Conservation (phyloP, 2,113 vertebrate genomes). For the Ranitomeya variabilis region DNA sequence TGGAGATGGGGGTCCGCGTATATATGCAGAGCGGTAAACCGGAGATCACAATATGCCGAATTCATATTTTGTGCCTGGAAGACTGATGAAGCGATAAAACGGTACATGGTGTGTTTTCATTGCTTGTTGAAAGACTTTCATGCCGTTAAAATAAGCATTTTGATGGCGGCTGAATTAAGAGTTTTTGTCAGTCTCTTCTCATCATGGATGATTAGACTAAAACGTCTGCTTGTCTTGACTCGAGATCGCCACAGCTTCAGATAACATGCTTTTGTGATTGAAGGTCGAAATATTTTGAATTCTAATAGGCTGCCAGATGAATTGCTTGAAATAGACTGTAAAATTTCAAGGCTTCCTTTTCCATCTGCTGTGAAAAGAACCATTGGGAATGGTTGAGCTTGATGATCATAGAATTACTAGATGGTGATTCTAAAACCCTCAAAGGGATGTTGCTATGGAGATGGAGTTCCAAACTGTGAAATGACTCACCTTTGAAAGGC, state of each 20-base stretch:
- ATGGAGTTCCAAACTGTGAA: constrained; percentile 99
- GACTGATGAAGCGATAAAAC: constrained; percentile 80
- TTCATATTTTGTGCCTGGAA: constrained; percentile 77
- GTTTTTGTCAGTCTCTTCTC: constrained; percentile 99
- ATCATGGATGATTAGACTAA: constrained; percentile 99
- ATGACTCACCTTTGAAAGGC: constrained; percentile 99
- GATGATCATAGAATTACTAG: constrained; percentile 99
- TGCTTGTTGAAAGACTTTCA: constrained; percentile 93
- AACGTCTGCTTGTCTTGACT: constrained; percentile 99
- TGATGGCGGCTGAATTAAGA: constrained; percentile 96
- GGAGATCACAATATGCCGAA: constrained; percentile 77
- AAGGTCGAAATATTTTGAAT: constrained; percentile 99
- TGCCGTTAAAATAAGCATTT: constrained; percentile 99
- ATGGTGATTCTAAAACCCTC: constrained; percentile 99
- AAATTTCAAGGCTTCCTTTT: constrained; percentile 92
- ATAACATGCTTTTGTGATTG: constrained; percentile 99
- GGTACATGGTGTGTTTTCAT: constrained; percentile 88
- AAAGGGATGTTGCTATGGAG: constrained; percentile 99
- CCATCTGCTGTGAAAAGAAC: constrained; percentile 99
- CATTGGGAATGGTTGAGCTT: constrained; percentile 99
- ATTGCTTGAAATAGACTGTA: constrained; percentile 99
- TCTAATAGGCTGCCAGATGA: constrained; percentile 99
- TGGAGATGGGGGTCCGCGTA: constrained; percentile 46
- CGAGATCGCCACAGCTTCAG: constrained; percentile 98
- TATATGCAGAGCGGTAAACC: neutral